These are phyloP conservation scores for Asteroscopus sphinx DNA, from an alignment of 2,888 invertebrate genomes.

Conservation along the genomic window DNA sequence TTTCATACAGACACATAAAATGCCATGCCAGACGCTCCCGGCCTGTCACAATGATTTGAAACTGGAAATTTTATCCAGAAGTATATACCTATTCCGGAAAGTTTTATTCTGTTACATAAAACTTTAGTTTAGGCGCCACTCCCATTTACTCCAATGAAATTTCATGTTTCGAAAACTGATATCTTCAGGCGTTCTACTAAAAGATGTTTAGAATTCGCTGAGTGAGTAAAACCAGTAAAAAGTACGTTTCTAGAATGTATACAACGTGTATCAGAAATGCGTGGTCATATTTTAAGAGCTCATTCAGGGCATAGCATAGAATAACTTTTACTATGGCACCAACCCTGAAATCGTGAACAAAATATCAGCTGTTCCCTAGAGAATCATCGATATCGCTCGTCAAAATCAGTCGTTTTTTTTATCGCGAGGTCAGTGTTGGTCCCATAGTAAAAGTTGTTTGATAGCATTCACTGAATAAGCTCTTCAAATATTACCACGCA, in stretches of 20 bases:
- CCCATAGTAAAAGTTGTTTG: too few species aligned
- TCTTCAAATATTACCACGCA: too few species aligned
- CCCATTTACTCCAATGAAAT: conserved; percentile 59
- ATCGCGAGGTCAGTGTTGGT: too few species aligned
- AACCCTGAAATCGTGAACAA: too few species aligned
- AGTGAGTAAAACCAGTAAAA: conserved; percentile 18
- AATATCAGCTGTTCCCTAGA: too few species aligned
- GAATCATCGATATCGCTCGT: too few species aligned
- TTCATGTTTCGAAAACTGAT: conserved; percentile 60
- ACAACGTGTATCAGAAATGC: too few species aligned
- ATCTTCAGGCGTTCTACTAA: conserved; percentile 30
- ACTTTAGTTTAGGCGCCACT: conserved; percentile 59
- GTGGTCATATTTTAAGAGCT: too few species aligned
- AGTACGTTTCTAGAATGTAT: conserved; percentile 4
- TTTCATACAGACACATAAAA: conserved; percentile 29
- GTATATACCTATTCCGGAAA: conserved; percentile 54
- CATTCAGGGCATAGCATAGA: too few species aligned
- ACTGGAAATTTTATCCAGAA: conserved; percentile 56
- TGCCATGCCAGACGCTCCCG: conserved; percentile 33
- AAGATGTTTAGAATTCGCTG: conserved; percentile 33
- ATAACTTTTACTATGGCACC: too few species aligned
- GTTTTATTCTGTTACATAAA: conserved; percentile 59
- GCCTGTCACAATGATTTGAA: conserved; percentile 59
- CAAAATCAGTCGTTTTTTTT: too few species aligned
- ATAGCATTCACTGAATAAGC: too few species aligned